phyloP scores from a whole-genome alignment of 2,888 invertebrate genomes.

The Ectemnius lituratus region DNA sequence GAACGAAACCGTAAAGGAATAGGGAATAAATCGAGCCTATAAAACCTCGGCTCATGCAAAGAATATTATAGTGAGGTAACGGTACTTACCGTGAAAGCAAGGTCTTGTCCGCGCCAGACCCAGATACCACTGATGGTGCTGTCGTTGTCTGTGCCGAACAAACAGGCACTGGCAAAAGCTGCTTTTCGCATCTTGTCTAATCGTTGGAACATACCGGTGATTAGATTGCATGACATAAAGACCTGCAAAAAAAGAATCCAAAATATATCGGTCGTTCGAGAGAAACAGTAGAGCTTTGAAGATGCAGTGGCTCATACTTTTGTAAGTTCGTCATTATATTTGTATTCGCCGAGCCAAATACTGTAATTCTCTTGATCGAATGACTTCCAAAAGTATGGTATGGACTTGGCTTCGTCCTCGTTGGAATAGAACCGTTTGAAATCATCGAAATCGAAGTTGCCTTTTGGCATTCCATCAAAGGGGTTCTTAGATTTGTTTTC shows the following conservation, averaged over 20 bases:
- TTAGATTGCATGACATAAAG: slow-evolving; percentile 99
- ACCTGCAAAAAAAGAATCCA: slow-evolving; percentile 75
- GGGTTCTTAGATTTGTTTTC: slow-evolving; percentile 95
- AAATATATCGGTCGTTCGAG: neutral
- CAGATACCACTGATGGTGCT: slow-evolving; percentile 97
- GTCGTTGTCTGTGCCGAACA: slow-evolving; percentile 95
- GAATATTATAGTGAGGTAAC: neutral
- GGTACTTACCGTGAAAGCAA: slow-evolving; percentile 87
- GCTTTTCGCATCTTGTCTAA: slow-evolving; percentile 98
- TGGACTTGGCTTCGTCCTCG: slow-evolving; percentile 93
- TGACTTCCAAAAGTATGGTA: slow-evolving; percentile 99
- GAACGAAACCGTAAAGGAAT: slow-evolving; percentile 19
- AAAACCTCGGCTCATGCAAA: too few relatives aligned
- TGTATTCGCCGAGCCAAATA: slow-evolving; percentile 98
- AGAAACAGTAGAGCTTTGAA: too few relatives aligned
- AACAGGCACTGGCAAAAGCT: slow-evolving; percentile 94
- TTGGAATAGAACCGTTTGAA: slow-evolving; percentile 99
- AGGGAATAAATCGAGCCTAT: neutral
- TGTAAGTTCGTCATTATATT: slow-evolving; percentile 94
- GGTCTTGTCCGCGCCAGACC: slow-evolving; percentile 98
- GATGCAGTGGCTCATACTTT: slow-evolving; percentile 77
- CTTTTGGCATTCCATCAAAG: slow-evolving; percentile 93
- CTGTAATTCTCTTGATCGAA: slow-evolving; percentile 98
- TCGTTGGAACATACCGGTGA: slow-evolving; percentile 98
- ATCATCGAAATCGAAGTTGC: slow-evolving; percentile 96